Base-by-base conservation (phyloP, 1,140 invertebrate species). In the Pachypeltis micranthus region DNA sequence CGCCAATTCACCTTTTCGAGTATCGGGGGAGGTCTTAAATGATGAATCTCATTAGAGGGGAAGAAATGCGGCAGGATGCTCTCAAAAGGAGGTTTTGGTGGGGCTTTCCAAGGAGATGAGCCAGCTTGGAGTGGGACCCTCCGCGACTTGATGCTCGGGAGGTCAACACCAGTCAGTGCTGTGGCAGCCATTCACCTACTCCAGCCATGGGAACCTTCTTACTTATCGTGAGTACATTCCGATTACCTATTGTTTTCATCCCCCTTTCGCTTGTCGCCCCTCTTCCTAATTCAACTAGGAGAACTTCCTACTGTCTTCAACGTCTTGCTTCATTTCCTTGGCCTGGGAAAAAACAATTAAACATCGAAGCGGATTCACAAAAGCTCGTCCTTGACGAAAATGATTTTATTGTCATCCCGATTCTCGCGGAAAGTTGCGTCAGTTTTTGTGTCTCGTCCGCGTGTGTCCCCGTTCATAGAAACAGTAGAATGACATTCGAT, bases 221-320 rank as follows among this genome's bases (percentile, higher is more conserved):
- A 60, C 28, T 29, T 60, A 34, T 60, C 28, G 39, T 39, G 28
- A 60, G 28, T 60, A 60, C 39, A 60, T 60, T 39, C 28, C 28
- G 28, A n/a, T n/a, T n/a, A n/a, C 23, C 39, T 60, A 60, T 34
- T 23, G 39, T 60, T 60, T n/a, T 31, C 19, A 2, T 25, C 59
- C 39, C 26, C 19, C 47, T 54, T 54, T 54, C 47, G 19, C 47
- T 54, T 23, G 47, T 54, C 25, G 21, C 47, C 25, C 47, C 25
- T 54, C 47, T 24, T 54, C 47, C 47, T 24, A 54, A 19, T 54
- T 3, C 47, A 23, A 19, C 47, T 54, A 54, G 2, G 47, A 19
- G 19, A 19, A 23, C 25, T 24, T 24, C 25, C 4, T 4, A 54
- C 21, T 54, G 47, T 54, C 47, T 54, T 54, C 47, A 19, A n/a